Conservation (phyloP, 2,888 invertebrate genomes). For the Agriopis marginaria region DNA sequence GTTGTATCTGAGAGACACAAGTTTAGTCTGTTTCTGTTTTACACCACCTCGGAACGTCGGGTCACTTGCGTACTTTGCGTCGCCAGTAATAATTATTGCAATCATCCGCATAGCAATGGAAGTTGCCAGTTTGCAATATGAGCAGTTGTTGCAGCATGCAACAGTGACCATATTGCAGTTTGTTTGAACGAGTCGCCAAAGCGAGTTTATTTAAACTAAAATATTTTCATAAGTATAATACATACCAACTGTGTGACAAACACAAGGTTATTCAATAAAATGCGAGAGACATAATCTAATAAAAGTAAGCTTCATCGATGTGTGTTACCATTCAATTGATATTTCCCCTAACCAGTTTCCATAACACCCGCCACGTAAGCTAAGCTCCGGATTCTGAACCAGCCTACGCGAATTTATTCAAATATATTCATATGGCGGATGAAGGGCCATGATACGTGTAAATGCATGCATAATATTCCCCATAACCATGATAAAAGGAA, state of each 20-base stretch:
- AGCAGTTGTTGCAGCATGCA: no score
- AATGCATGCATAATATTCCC: slow-evolving; percentile 58
- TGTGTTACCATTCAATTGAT: slow-evolving; percentile 13
- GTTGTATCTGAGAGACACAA: no score
- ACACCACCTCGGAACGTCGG: no score
- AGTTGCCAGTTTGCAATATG: no score
- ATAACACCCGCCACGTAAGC: slow-evolving; percentile 36
- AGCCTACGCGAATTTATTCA: slow-evolving; percentile 69
- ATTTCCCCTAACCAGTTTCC: slow-evolving; percentile 10
- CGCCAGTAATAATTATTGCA: no score
- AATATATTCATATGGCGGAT: slow-evolving; percentile 72
- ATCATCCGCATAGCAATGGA: no score
- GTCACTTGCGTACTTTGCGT: no score
- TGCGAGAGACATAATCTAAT: background rate
- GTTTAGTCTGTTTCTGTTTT: no score
- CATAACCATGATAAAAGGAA: slow-evolving; percentile 43
- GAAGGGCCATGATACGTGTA: slow-evolving; percentile 59
- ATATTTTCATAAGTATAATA: background rate
- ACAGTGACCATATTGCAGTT: background rate
- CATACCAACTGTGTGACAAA: no score
- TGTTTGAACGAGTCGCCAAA: background rate
- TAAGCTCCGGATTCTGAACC: slow-evolving; percentile 53
- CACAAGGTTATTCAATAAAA: no score
- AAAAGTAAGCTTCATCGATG: slow-evolving; percentile 3
- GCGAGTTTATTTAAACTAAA: no score